Conservation (phyloP, 2,113 vertebrate species). For the Potamarius usumacintae region DNA sequence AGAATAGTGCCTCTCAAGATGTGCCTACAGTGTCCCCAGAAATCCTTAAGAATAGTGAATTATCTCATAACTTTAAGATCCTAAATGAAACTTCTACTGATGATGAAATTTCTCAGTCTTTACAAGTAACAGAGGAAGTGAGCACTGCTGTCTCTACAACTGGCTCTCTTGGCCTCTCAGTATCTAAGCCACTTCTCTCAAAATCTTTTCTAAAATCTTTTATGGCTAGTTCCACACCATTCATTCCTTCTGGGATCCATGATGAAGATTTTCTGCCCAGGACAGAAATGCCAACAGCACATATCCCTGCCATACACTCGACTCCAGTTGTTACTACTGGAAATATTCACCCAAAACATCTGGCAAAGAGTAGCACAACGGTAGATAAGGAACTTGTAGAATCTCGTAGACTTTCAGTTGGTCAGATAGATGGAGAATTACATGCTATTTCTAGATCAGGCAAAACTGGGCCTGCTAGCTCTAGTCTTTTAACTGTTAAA, state of each 20-base stretch:
- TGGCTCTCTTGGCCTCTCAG: not conserved
- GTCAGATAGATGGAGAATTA: not conserved
- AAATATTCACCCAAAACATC: not conserved
- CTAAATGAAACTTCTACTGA: not conserved
- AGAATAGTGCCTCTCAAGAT: not conserved
- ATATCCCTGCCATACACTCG: constrained; percentile 1
- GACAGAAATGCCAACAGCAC: not conserved
- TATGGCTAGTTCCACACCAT: not conserved
- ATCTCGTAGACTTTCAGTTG: not conserved
- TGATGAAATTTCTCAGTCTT: not conserved
- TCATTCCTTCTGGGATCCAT: not conserved
- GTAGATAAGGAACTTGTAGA: not conserved
- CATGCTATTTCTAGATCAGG: not conserved
- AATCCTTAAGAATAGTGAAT: not conserved
- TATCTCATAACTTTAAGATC: not conserved
- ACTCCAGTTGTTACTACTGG: constrained; percentile 15
- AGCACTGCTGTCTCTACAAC: not conserved
- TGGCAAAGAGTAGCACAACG: not conserved
- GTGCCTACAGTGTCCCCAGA: not conserved
- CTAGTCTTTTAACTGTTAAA: not conserved
- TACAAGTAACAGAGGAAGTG: not conserved
- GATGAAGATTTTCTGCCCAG: not conserved
- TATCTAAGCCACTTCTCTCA: not conserved
- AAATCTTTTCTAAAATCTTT: not conserved
- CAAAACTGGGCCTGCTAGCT: not conserved